phyloP scores from a whole-genome alignment of 2,113 vertebrate species.

The Gavia stellata region DNA sequence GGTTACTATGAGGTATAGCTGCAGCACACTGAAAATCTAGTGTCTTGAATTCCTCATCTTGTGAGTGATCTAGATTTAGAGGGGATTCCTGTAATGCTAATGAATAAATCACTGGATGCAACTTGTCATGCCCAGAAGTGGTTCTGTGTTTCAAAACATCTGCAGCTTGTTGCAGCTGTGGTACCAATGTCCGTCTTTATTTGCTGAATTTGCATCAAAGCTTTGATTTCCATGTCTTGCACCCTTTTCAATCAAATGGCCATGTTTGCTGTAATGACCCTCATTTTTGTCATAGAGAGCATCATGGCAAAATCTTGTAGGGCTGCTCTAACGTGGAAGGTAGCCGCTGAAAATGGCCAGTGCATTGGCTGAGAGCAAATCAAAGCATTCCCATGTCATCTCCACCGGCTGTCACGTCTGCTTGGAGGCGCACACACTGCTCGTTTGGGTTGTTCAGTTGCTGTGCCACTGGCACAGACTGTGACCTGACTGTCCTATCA shows the following conservation, averaged over 20 bases:
- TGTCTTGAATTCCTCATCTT: neutral
- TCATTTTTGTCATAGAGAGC: neutral
- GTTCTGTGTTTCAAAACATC: neutral
- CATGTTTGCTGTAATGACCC: neutral
- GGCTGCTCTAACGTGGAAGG: neutral
- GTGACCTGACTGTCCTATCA: neutral
- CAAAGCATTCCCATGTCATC: neutral
- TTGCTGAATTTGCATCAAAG: neutral
- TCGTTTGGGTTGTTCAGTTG: neutral
- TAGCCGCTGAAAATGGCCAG: neutral
- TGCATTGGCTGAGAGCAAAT: neutral
- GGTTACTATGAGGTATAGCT: neutral
- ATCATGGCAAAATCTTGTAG: neutral
- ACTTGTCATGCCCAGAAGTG: neutral
- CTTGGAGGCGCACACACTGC: neutral
- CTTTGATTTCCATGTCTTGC: neutral
- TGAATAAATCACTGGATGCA: neutral
- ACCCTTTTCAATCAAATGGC: neutral
- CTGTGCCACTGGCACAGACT: neutral
- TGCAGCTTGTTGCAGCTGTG: neutral
- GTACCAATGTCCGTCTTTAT: neutral
- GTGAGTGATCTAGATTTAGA: neutral
- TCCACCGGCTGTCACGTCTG: neutral
- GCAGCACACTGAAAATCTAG: neutral
- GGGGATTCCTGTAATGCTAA: neutral